Evolutionary conservation across 2,797 vertebrate species (phyloP).

Genomic region (Masticophis lateralis): DNA sequence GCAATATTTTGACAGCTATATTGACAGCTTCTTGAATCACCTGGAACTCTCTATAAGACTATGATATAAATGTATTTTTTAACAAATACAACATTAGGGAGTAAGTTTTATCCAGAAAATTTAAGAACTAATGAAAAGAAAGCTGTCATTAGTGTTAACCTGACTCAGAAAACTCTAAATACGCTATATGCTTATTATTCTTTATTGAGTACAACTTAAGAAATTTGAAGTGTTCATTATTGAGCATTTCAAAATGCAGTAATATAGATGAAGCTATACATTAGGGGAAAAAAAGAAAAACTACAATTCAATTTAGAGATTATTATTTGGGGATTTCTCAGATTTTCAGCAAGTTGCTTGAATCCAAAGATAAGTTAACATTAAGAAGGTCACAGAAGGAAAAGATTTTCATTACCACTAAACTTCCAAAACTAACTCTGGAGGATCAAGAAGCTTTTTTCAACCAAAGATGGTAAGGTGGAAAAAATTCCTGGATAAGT

Average conservation of each 20-base stretch:
- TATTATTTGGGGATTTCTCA: slow-evolving; percentile 6
- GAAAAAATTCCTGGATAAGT: neutral
- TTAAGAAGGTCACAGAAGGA: neutral
- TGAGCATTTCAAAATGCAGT: slow-evolving; percentile 25
- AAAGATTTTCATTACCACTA: neutral
- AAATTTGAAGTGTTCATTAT: neutral
- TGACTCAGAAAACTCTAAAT: slow-evolving; percentile 26
- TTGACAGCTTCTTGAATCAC: slow-evolving; percentile 15
- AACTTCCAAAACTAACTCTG: neutral
- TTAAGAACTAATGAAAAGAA: slow-evolving; percentile 36
- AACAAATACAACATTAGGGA: slow-evolving; percentile 59
- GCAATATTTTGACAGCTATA: neutral
- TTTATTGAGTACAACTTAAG: slow-evolving; percentile 41
- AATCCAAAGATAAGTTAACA: neutral
- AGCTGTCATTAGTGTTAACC: slow-evolving; percentile 21
- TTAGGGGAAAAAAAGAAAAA: slow-evolving; percentile 1
- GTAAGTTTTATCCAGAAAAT: slow-evolving; percentile 55
- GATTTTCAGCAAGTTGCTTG: neutral
- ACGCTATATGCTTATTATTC: slow-evolving; percentile 18
- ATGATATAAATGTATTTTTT: slow-evolving; percentile 36
- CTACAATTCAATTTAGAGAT: slow-evolving; percentile 6
- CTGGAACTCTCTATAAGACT: neutral
- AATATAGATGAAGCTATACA: slow-evolving; percentile 27
- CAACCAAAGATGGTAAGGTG: neutral
- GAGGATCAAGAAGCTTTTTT: neutral